phyloP scores from a whole-genome alignment of 2,113 vertebrate genomes.

The Oxygymnocypris stewartii region DNA sequence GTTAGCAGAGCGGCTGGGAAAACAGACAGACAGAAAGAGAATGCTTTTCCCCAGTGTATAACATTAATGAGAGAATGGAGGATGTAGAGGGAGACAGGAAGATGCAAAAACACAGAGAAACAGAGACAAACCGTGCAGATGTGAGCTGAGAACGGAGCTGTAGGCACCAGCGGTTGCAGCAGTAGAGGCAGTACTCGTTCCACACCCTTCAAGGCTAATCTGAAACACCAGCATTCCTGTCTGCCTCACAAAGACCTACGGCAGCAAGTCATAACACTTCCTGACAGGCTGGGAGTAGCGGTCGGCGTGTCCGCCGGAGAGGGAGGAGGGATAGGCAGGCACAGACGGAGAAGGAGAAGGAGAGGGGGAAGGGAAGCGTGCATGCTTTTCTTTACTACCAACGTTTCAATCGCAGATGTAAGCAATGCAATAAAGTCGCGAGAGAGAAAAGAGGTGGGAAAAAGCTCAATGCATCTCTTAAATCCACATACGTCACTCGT shows the following conservation, averaged over 20 bases:
- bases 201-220: slow-evolving; percentile 58
- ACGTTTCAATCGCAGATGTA: slow-evolving; percentile 21
- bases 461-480: not conserved
- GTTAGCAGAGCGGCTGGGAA: slow-evolving; percentile 10
- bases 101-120: not conserved
- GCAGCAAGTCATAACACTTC: slow-evolving; percentile 63
- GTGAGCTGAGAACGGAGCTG: slow-evolving; percentile 38
- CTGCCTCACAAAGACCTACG: slow-evolving; percentile 59
- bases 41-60: not conserved
- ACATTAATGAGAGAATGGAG: not conserved
- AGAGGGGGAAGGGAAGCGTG: slow-evolving; percentile 6
- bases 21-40: not conserved
- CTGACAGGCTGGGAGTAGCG: slow-evolving; percentile 55
- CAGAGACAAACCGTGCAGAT: slow-evolving; percentile 12
- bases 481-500: not conserved
- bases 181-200: slow-evolving; percentile 48
- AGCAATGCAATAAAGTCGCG: not conserved
- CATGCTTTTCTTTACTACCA: slow-evolving; percentile 9
- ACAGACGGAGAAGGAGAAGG: slow-evolving; percentile 10
- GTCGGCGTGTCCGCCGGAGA: slow-evolving; percentile 6
- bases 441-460: not conserved
- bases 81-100: not conserved
- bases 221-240: slow-evolving; percentile 63
- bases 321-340: slow-evolving; percentile 11
- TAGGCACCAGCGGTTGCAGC: slow-evolving; percentile 19